Conservation (phyloP, 2,797 vertebrate genomes). For the Enteromius mattozi region DNA sequence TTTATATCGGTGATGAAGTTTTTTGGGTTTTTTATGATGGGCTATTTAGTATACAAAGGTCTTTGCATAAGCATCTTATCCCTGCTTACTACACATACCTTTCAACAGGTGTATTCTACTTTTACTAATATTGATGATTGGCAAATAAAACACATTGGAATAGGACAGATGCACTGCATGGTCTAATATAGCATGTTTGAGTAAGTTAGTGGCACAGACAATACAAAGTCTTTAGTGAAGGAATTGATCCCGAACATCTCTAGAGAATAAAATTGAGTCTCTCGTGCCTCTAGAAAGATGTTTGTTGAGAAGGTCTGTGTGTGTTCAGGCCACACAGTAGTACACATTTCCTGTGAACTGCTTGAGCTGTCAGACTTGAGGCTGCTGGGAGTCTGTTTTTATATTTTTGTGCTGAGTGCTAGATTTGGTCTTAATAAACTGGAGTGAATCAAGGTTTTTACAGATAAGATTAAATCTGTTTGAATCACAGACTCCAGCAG, state of each 20-base stretch:
- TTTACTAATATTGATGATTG: neutral
- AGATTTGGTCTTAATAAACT: neutral
- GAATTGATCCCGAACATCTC: constrained; percentile 11
- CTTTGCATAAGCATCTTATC: neutral
- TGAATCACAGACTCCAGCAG: constrained; percentile 22
- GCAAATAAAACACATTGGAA: constrained; percentile 9
- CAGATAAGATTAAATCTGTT: neutral
- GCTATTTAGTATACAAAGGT: neutral
- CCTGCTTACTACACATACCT: neutral
- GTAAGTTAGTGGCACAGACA: constrained; percentile 17
- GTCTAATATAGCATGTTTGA: constrained; percentile 22
- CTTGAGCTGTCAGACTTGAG: constrained; percentile 16
- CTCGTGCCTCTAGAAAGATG: constrained; percentile 1
- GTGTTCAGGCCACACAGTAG: constrained; percentile 3
- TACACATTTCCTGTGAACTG: constrained; percentile 27
- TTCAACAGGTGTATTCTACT: neutral
- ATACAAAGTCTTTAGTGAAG: neutral
- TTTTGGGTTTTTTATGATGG: neutral
- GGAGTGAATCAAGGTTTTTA: neutral
- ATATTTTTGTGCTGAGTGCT: neutral
- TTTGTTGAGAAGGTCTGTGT: constrained; percentile 37
- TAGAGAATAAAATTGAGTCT: constrained; percentile 23
- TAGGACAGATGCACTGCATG: constrained; percentile 39
- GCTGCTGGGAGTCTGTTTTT: constrained; percentile 31
- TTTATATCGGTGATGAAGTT: neutral